A percentile compares a stretch with the other conserved stretches of the same genome.
Evolutionary conservation across 53 echinoderm and acorn worm genomes (phyloP).

Genomic region (Apostichopus leukothele): DNA sequence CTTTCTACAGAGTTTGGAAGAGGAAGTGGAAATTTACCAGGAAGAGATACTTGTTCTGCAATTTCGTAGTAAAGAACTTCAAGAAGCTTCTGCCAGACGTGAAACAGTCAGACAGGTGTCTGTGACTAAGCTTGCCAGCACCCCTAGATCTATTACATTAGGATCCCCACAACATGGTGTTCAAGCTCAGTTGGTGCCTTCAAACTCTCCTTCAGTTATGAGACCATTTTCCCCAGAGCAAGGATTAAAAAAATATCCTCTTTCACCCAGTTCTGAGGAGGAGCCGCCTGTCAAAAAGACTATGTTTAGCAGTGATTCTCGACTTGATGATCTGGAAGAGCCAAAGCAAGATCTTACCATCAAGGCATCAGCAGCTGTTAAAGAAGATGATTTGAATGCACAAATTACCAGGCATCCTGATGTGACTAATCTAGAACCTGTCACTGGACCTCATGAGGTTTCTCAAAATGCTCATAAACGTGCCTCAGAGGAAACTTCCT

Average conservation of each 20-base stretch:
- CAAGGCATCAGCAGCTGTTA: background rate
- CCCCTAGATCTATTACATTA: slow-evolving; percentile 57
- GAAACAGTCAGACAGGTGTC: slow-evolving; percentile 64
- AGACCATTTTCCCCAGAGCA: slow-evolving; percentile 57
- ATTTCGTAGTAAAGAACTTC: slow-evolving; percentile 71
- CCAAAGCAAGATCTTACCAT: slow-evolving; percentile 66
- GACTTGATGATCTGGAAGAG: background rate
- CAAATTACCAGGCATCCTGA: too few species aligned
- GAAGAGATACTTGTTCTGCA: slow-evolving; percentile 77
- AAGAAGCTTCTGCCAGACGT: slow-evolving; percentile 63
- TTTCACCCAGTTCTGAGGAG: slow-evolving; percentile 15
- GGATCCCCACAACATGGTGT: slow-evolving; percentile 74
- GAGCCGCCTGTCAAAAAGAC: slow-evolving; percentile 52
- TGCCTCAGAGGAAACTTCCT: background rate
- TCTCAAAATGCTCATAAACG: background rate
- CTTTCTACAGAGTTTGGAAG: slow-evolving; percentile 66
- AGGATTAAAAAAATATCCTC: background rate
- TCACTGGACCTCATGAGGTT: background rate
- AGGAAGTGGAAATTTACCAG: slow-evolving; percentile 80
- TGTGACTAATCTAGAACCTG: too few species aligned
- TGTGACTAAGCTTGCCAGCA: slow-evolving; percentile 58
- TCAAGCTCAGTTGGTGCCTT: slow-evolving; percentile 70
- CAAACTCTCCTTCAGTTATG: slow-evolving; percentile 54
- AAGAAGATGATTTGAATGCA: too few species aligned
- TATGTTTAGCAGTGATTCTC: slow-evolving; percentile 12